Evolutionary conservation across 2,888 invertebrate species (phyloP), one percentile per base, ranked within the genome.

Genomic region (Reticulitermes lucifugus): DNA sequence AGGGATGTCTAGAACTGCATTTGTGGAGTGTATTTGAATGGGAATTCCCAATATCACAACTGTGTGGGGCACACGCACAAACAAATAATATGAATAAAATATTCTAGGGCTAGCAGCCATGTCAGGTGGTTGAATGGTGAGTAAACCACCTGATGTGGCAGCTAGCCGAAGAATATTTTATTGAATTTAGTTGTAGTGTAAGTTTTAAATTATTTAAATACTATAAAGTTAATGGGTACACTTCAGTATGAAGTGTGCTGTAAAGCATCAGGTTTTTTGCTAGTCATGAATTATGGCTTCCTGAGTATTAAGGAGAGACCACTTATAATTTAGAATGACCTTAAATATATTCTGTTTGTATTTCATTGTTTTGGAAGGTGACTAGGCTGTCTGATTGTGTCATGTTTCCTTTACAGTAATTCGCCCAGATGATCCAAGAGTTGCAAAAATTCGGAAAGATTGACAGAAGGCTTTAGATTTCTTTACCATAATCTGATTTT

Each of bases 371-470:
- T 35, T 35, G 4, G 35, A 35, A 35, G 35, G 35, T 35, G 4
- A 35, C 35, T 35, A 12, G 9, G 9, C 21, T 12, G 14, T 14
- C 12, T 22, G 2, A 73, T 83, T 35, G 51, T 70, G 51, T 84
- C 85, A 84, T 21, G 10, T 81, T 81, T 35, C 60, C 22, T 81
- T 75, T 81, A 60, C 84, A 60, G 93, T 95, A 14, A 92, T 94
- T 90, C 92, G 95, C 86, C 92, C 95, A 22, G 95, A 95, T 88
- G 95, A 95, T 89, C 95, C 95, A 2, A 92, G 92, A 89, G 94
- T 91, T 29, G 90, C 91, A 79, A 91, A 91, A 89, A 92, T 95
- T 73, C 92, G 91, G 85, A 93, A 92, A 88, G 92, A 94, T 88
- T 35, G 90, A 89, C 71, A 71, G 18, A 71, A 3, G 25, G n/a